Base-by-base conservation (phyloP, 2,797 vertebrate species). In the Eupleurogrammus muticus region DNA sequence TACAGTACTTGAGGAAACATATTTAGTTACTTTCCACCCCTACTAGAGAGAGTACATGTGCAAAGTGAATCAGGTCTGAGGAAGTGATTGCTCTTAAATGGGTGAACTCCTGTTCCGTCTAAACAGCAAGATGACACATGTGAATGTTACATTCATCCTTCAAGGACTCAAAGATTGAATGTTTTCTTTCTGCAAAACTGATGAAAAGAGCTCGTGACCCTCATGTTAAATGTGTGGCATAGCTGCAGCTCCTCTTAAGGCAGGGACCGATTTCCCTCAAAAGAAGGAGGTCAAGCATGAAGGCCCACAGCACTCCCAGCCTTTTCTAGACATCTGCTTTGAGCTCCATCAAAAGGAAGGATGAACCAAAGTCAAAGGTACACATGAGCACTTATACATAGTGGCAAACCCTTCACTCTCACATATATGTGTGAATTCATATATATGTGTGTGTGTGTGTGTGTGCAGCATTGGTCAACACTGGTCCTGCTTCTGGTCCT, bases 201-300 rank as follows among this genome's bases (percentile, higher is more conserved):
- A 81, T 73, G 73, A 85, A 89, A 87, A 80, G 70, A 86, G 70
- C 73, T 62, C 71, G 62, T 79, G 73, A 90, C 66, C 73, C 58
- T 56, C n/a, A 8, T 75, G 48, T 86, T 81, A 73, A 78, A 62
- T 63, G 58, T 75, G 65, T 66, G 70, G 56, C 74, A 75, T 38
- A 65, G 73, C 44, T 70, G 51, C 46, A 40, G 44, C 66, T 80
- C 50, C 61, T 84, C 68, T 79, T 58, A 46, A 66, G 42, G 50
- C 56, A 66, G 40, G 52, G 28, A 66, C 35, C 47, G 57, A 71
- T 58, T 58, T 54, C 42, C 55, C 50, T 73, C 36, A 76, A 72
- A 79, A 80, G 46, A 60, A 48, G 19, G 44, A 72, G 79, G 80
- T 83, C 73, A 77, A 38, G 66, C 59, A 47, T 67, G 48, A 59